Evolutionary conservation across 1,140 invertebrate species (phyloP).

Genomic region (Drosophila watanabei): DNA sequence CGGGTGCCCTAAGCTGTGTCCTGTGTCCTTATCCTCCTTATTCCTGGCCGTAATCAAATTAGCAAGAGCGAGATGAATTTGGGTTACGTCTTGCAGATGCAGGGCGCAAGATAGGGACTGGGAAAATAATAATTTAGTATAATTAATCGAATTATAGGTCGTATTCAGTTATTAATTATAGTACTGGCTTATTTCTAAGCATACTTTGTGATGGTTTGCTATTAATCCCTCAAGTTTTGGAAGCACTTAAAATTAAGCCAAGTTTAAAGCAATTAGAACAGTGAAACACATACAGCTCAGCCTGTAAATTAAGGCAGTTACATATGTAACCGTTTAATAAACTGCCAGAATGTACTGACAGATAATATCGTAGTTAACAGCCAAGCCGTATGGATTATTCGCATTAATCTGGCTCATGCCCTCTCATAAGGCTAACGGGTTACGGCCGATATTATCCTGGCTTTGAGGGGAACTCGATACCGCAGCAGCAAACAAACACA

Average conservation of each 20-base stretch:
- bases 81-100: slow-evolving; percentile 55
- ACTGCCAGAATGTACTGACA: not conserved
- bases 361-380: slow-evolving; percentile 6
- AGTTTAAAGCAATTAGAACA: not conserved
- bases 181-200: not conserved
- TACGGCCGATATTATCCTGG: not conserved
- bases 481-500: slow-evolving; percentile 33
- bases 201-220: not conserved
- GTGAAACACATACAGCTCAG: not conserved
- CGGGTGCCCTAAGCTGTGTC: slow-evolving; percentile 36
- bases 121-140: not conserved
- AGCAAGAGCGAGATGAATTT: slow-evolving; percentile 36
- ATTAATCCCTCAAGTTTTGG: not conserved
- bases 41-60: slow-evolving; percentile 60
- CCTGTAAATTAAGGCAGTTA: too few relatives aligned
- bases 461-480: slow-evolving; percentile 17
- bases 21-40: slow-evolving; percentile 37
- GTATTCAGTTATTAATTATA: not conserved
- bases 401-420: slow-evolving; percentile 14
- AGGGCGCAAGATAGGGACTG: not conserved
- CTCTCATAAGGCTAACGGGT: not conserved
- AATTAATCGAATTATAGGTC: not conserved
- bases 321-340: not conserved
- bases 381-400: not conserved
- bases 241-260: not conserved